Conservation (phyloP, 2,113 vertebrate species). For the Nipponia nippon region DNA sequence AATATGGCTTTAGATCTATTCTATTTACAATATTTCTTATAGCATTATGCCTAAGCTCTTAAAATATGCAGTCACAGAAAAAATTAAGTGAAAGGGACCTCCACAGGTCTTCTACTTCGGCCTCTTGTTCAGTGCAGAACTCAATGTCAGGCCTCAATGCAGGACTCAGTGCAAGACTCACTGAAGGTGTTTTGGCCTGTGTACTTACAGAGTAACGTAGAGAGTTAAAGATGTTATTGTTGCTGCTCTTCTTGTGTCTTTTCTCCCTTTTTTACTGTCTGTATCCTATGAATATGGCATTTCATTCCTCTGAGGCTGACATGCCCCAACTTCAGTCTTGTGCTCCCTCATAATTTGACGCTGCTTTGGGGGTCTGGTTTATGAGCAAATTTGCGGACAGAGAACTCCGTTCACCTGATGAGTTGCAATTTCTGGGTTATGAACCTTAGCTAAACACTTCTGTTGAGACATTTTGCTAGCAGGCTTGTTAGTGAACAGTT, state of each 20-base stretch:
- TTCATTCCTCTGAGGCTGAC: neutral
- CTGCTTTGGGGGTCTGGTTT: neutral
- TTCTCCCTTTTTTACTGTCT: neutral
- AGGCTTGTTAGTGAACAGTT: neutral
- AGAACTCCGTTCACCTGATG: neutral
- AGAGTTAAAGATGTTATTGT: neutral
- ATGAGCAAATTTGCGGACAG: neutral
- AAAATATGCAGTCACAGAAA: neutral
- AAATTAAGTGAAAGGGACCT: neutral
- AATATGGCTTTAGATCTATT: neutral
- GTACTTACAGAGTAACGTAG: neutral
- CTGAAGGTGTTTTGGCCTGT: neutral
- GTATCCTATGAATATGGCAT: neutral
- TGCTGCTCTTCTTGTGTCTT: neutral
- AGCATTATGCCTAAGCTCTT: neutral
- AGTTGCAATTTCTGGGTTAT: neutral
- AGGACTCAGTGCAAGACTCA: neutral
- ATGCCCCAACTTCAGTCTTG: neutral
- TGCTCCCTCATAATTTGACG: neutral
- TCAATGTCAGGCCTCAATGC: neutral
- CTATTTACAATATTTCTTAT: neutral
- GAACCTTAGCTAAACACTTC: neutral
- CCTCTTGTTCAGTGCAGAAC: neutral
- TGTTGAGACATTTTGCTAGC: neutral
- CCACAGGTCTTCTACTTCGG: neutral